Percentiles rank a stretch among this genome's conserved stretches.
phyloP scores from a whole-genome alignment of 1,140 invertebrate genomes.

The Liolophura sinensis region DNA sequence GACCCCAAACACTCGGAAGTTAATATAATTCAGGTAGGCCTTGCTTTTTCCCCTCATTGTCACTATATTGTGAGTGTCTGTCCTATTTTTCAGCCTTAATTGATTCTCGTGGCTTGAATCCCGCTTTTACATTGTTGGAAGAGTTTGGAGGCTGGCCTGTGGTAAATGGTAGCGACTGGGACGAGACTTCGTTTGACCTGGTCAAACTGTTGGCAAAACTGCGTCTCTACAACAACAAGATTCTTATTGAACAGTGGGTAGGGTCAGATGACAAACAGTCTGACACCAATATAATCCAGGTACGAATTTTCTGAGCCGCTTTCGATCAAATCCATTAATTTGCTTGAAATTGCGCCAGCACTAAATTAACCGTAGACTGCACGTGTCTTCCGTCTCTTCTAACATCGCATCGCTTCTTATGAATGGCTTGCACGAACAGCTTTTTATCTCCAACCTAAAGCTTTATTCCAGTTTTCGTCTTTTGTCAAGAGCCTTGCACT shows the following conservation, averaged over 20 bases:
- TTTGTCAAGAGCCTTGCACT: too few species aligned
- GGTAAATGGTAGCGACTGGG: conserved; percentile 67
- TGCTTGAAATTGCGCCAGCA: background rate
- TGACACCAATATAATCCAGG: conserved; percentile 81
- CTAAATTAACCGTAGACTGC: background rate
- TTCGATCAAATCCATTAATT: conserved; percentile 1
- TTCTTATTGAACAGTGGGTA: conserved; percentile 75
- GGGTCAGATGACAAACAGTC: conserved; percentile 88
- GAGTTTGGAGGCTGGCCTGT: conserved; percentile 85
- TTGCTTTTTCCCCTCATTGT: background rate
- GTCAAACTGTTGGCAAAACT: conserved; percentile 75
- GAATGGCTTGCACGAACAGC: too few species aligned
- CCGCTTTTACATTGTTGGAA: conserved; percentile 62
- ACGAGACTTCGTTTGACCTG: conserved; percentile 67
- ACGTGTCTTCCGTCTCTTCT: background rate
- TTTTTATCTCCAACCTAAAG: too few species aligned
- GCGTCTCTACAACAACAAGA: conserved; percentile 80
- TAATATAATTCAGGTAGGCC: background rate
- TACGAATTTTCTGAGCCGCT: conserved; percentile 42
- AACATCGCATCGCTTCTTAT: background rate
- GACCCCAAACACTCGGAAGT: background rate
- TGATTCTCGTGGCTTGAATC: conserved; percentile 51
- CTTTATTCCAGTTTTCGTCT: too few species aligned
- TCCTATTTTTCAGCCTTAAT: conserved; percentile 70
- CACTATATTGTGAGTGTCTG: conserved; percentile 70